A percentile compares a stretch with the other conserved stretches of the same genome.
These are phyloP conservation scores for Zootermopsis nevadensis DNA, from an alignment of 2,888 invertebrate species.

Conservation along the genomic window DNA sequence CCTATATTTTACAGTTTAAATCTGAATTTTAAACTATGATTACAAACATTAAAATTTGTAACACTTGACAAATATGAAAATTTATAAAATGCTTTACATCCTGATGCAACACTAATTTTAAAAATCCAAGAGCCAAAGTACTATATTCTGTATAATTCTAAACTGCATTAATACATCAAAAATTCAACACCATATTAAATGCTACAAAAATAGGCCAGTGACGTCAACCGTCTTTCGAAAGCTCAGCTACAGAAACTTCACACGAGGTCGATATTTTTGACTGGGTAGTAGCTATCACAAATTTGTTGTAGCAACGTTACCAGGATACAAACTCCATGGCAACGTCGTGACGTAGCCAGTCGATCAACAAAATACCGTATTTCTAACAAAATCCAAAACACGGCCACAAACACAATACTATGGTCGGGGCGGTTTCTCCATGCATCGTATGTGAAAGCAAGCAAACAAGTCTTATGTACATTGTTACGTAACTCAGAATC, in stretches of 20 bases:
- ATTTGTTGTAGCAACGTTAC: constrained; percentile 8
- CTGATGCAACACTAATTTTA: too few relatives aligned
- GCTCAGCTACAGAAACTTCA: not conserved
- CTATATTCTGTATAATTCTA: too few relatives aligned
- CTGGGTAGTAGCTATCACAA: not conserved
- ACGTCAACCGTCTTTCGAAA: not conserved
- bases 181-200: not conserved
- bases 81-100: too few relatives aligned
- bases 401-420: not conserved
- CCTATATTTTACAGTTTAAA: too few relatives aligned
- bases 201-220: not conserved
- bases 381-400: not conserved
- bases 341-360: not conserved
- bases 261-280: not conserved
- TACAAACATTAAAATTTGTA: not conserved
- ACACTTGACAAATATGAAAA: not conserved
- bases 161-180: too few relatives aligned
- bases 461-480: not conserved
- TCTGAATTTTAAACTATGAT: too few relatives aligned
- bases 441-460: not conserved
- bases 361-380: not conserved
- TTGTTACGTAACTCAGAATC: not conserved
- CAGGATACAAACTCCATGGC: not conserved
- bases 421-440: not conserved
- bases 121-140: too few relatives aligned